Evolutionary conservation across 2,113 vertebrate species (phyloP), one percentile per base, ranked within the genome.

Genomic region (Ondatra zibethicus): DNA sequence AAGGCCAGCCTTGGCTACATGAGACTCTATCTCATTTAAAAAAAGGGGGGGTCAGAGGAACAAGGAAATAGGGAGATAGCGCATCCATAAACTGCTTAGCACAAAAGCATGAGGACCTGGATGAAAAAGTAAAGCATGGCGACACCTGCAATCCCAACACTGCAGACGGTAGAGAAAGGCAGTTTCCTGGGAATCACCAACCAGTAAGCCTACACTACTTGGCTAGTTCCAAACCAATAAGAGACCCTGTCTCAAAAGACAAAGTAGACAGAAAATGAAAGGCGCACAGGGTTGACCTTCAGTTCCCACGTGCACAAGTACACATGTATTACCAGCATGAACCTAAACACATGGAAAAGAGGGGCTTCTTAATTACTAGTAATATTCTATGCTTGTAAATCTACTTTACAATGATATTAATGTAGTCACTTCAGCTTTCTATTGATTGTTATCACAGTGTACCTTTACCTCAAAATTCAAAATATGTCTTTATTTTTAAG

Each of bases 351-450:
- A 29, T 2, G 25, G 17, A 23, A 12, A 84, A 88, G 95, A 65
- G 78, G 25, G 70, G 50, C 21, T 66, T 65, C 23, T 92, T 88
- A 72, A 81, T 36, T 6, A 21, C 50, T 63, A 58, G 63, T 55
- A 93, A 90, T 21, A 90, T 21, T 88, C 81, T 82, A 52, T 72
- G 58, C 17, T 91, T 65, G 76, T 29, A 96, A 91, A 88, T 88
- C 55, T 78, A 77, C 65, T 81, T 85, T 70, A 68, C 33, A 29
- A 58, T 92, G 61, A 14, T 72, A 68, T 55, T 52, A 90, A 75
- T 52, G 8, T 63, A 75, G 29, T 90, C 66, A 95, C 45, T 93
- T 82, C 21, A 55, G 25, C 21, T 90, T 93, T 81, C 42, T 19
- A 63, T 84, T 55, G 29, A 91, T 29, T 89, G 42, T 66, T 68